Evolutionary conservation across 2,888 invertebrate species (phyloP).

Genomic region (Punctoribates punctum): DNA sequence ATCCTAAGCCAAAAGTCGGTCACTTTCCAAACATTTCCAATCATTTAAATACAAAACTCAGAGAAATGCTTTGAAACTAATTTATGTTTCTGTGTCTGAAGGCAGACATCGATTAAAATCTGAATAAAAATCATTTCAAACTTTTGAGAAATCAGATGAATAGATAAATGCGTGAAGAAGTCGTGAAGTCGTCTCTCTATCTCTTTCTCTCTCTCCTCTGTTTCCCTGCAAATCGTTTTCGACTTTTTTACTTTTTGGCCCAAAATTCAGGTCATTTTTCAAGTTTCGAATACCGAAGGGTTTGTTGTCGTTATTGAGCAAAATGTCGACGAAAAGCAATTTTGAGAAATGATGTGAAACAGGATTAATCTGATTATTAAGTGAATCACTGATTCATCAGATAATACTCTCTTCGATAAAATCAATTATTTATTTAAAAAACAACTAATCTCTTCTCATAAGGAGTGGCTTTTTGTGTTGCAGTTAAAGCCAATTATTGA

Average conservation of each 20-base stretch:
- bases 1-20: slow-evolving; percentile 1
- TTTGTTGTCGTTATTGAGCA: not conserved
- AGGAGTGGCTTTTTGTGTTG: not conserved
- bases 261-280: not conserved
- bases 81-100: no score
- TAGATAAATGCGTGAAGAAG: no score
- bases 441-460: not conserved
- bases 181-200: no score
- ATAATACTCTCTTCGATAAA: not conserved
- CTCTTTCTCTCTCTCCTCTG: no score
- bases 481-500: not conserved
- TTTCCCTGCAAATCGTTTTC: no score
- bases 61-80: no score
- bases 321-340: not conserved
- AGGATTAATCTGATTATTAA: not conserved
- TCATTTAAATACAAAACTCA: not conserved
- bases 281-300: not conserved
- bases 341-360: not conserved
- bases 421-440: not conserved
- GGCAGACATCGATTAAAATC: no score
- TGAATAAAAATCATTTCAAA: no score
- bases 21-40: slow-evolving; percentile 24
- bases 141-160: no score
- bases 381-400: not conserved
- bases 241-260: no score